Evolutionary conservation across 2,888 invertebrate genomes (phyloP).

Genomic region (Meteorus colon): DNA sequence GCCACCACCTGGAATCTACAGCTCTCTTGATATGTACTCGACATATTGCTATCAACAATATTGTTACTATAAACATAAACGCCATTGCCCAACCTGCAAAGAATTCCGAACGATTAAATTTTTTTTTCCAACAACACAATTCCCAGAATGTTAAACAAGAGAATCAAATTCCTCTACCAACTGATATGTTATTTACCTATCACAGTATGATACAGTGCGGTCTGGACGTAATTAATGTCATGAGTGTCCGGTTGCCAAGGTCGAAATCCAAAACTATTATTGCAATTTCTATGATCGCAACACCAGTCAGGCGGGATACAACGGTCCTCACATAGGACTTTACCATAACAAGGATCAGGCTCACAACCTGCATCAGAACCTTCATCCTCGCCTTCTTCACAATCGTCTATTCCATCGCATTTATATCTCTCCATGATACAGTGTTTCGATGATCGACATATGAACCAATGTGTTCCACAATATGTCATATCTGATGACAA

Average conservation of each 20-base stretch:
- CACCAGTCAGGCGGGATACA: constrained; percentile 76
- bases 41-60: constrained; percentile 72
- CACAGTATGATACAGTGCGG: constrained; percentile 71
- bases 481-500: constrained; percentile 49
- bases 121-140: neutral
- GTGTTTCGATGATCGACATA: constrained; percentile 63
- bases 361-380: constrained; percentile 68
- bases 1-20: constrained; percentile 62
- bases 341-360: constrained; percentile 73
- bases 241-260: constrained; percentile 54
- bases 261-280: constrained; percentile 48
- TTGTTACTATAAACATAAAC: constrained; percentile 72
- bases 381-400: constrained; percentile 76
- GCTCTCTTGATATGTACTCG: constrained; percentile 72
- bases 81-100: constrained; percentile 72
- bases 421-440: constrained; percentile 75
- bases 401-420: constrained; percentile 76
- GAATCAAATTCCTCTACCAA: neutral
- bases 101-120: constrained; percentile 32
- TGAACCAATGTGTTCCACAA: constrained; percentile 64
- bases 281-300: constrained; percentile 71
- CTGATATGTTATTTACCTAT: constrained; percentile 63
- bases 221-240: constrained; percentile 72
- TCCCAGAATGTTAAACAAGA: neutral
- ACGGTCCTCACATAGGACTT: constrained; percentile 74